Evolutionary conservation across 2,888 invertebrate genomes (phyloP).

Genomic region (Chloromyia formosa): DNA sequence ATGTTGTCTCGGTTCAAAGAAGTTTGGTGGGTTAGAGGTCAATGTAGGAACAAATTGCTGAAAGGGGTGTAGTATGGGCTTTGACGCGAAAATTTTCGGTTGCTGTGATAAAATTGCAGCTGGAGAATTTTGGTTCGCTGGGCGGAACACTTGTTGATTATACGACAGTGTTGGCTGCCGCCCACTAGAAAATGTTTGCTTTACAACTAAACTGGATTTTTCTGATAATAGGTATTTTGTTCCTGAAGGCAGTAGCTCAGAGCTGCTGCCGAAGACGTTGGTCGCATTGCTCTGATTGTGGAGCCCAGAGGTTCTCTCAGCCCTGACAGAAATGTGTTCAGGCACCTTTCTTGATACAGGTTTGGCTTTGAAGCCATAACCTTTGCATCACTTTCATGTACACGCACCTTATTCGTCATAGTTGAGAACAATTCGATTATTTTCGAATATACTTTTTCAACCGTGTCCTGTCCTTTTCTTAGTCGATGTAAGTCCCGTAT

Average conservation of each 20-base stretch:
- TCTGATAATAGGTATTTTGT: slow-evolving; percentile 39
- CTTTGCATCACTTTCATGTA: background rate
- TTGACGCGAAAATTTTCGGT: background rate
- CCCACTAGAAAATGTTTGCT: slow-evolving; percentile 42
- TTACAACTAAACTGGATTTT: slow-evolving; percentile 49
- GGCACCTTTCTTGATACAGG: background rate
- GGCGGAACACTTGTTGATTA: slow-evolving; percentile 36
- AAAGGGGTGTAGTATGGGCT: too few species aligned
- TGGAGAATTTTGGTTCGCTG: background rate
- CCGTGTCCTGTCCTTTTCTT: slow-evolving; percentile 9
- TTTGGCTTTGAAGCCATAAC: slow-evolving; percentile 44
- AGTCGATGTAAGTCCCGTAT: slow-evolving; percentile 48
- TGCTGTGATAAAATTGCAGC: background rate
- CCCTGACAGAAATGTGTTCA: background rate
- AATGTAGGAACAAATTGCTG: too few species aligned
- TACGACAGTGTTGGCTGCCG: slow-evolving; percentile 45
- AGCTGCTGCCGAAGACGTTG: background rate
- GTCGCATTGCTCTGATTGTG: background rate
- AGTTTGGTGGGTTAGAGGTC: background rate
- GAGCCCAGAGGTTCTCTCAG: background rate
- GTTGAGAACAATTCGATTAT: slow-evolving; percentile 1
- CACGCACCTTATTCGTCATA: slow-evolving; percentile 3
- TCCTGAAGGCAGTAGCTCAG: background rate
- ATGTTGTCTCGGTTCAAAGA: background rate
- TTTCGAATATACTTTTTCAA: slow-evolving; percentile 20